These are phyloP conservation scores for Eupithecia pulchellata DNA, from an alignment of 2,888 invertebrate species.

Conservation along the genomic window DNA sequence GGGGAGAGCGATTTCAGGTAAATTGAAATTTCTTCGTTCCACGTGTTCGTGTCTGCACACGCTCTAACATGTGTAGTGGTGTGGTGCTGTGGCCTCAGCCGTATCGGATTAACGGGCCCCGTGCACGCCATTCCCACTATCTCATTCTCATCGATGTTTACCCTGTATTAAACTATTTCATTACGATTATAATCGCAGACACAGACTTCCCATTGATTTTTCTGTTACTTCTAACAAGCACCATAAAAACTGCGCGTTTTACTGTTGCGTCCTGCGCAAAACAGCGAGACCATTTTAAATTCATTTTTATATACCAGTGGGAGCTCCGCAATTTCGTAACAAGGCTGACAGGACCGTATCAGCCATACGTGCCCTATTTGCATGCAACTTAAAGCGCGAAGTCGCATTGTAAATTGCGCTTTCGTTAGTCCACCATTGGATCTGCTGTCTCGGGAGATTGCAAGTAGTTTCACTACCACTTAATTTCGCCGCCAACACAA, in stretches of 20 bases:
- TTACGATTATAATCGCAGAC: constrained; percentile 73
- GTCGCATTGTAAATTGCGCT: constrained; percentile 58
- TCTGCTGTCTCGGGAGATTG: constrained; percentile 67
- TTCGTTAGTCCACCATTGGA: constrained; percentile 54
- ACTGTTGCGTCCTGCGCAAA: constrained; percentile 10
- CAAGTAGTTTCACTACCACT: constrained; percentile 75
- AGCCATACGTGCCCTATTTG: constrained; percentile 46
- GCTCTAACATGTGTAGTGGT: constrained; percentile 39
- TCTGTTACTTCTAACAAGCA: constrained; percentile 37
- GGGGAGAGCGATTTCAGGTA: constrained; percentile 63
- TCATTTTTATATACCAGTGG: constrained; percentile 38
- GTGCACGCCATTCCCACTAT: constrained; percentile 74
- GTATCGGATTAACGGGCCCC: constrained; percentile 68
- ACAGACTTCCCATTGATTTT: constrained; percentile 57
- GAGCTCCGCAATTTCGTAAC: constrained; percentile 38
- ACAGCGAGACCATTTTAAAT: constrained; percentile 30
- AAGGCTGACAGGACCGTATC: constrained; percentile 40
- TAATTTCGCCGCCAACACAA: constrained; percentile 81
- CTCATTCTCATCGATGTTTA: constrained; percentile 78
- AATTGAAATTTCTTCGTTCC: constrained; percentile 75
- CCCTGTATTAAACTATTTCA: constrained; percentile 80
- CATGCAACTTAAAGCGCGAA: constrained; percentile 52
- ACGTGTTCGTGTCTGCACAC: constrained; percentile 52
- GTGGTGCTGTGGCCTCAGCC: constrained; percentile 47
- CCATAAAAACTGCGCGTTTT: constrained; percentile 26